phyloP scores from a whole-genome alignment of 2,113 vertebrate genomes.

The Muscicapa adusta region DNA sequence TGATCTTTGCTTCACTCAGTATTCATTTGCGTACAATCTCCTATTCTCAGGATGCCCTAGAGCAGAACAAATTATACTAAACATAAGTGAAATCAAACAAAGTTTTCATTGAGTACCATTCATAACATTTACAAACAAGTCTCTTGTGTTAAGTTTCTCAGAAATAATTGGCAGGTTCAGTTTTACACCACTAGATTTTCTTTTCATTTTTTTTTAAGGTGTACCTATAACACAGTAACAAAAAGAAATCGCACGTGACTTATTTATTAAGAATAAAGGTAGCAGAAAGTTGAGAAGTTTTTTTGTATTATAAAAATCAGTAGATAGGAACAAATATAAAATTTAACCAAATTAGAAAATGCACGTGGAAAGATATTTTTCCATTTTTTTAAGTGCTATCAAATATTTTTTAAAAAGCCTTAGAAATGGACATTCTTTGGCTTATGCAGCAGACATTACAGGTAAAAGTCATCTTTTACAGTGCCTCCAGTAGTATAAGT shows the following conservation, averaged over 20 bases:
- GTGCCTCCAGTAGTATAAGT: background rate
- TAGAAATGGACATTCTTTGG: background rate
- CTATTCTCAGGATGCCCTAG: conserved; percentile 66
- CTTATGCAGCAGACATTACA: background rate
- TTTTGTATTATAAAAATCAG: background rate
- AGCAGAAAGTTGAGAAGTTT: background rate
- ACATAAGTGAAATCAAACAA: conserved; percentile 67
- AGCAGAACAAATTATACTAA: conserved; percentile 71
- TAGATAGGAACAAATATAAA: background rate
- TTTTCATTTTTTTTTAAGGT: background rate
- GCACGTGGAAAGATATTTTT: background rate
- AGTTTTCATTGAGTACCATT: conserved; percentile 62
- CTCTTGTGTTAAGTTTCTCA: conserved; percentile 50
- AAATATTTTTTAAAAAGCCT: background rate
- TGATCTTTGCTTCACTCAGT: conserved; percentile 67
- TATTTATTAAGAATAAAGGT: background rate
- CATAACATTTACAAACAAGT: conserved; percentile 67
- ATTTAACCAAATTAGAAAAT: background rate
- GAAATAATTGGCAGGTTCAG: conserved; percentile 46
- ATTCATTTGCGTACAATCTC: conserved; percentile 68
- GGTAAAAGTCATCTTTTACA: background rate
- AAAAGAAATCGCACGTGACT: background rate
- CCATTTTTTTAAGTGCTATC: background rate
- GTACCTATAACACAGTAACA: background rate
- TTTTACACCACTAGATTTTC: background rate